Evolutionary conservation across 2,888 invertebrate genomes (phyloP), one percentile per base, ranked within the genome.

Genomic region (Teleogryllus oceanicus): DNA sequence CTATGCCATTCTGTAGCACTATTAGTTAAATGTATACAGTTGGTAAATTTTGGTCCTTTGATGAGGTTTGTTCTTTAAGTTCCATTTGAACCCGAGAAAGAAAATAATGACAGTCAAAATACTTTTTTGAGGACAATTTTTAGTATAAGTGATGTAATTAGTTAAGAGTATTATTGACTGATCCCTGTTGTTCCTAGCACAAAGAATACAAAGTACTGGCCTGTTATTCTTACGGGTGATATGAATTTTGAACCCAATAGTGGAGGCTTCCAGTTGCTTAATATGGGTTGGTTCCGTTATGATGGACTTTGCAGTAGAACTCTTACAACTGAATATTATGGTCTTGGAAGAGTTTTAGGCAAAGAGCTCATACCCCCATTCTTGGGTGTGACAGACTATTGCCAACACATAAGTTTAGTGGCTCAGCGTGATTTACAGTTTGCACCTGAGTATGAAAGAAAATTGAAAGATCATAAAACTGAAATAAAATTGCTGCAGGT

Each of bases 151-250:
- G 37, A 37, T 8, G 8, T 37, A 37, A 8, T 77, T 77, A 77
- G 11, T 77, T 50, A n/a, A n/a, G 13, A 16, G n/a, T 12, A 21
- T 74, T n/a, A 8, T 5, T 10, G 8, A 37, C 8, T 8, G 37
- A 37, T 78, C 20, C 78, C 77, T 11, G 51, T 76, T 18, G 74
- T 80, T 79, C 80, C 11, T 50, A 80, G 81, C 50, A 79, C 76
- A 81, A 87, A 82, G 83, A 87, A 87, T 50, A 85, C 88, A 0
- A 86, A 87, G 8, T 93, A 94, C 85, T 86, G 92, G 74, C 97
- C 98, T 0, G 90, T 96, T 10, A 92, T 99, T 81, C 83, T 99
- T 81, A 94, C 96, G 8, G 99, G 99, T 0, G 99, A 99, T 87
- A 94, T 99, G 82, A 99, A 99, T 87, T 92, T 94, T 2, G 88